Conservation (phyloP, 30 jellyfish, hydroid and myxozoan species). For the Clytia hemisphaerica region DNA sequence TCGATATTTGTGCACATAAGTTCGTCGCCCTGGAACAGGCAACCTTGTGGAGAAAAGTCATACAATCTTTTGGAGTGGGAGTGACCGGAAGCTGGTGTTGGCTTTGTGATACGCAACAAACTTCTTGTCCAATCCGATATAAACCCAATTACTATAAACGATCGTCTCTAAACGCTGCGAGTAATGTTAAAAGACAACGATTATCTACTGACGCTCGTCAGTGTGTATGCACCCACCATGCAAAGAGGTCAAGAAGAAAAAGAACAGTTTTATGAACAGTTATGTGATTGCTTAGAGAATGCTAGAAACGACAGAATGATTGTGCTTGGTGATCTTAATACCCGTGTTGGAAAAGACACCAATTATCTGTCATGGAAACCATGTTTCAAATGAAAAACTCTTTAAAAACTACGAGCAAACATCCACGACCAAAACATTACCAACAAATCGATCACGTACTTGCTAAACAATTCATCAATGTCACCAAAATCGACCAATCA, state of each 20-base stretch:
- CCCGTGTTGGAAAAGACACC: slow-evolving; percentile 52
- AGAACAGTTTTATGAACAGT: slow-evolving; percentile 23
- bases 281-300: slow-evolving; percentile 16
- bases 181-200: not conserved
- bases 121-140: slow-evolving; percentile 3
- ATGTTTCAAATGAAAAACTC: no score
- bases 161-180: slow-evolving; percentile 25
- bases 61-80: not conserved
- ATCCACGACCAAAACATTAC: no score
- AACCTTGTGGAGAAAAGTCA: slow-evolving; percentile 5
- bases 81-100: slow-evolving; percentile 3
- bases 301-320: slow-evolving; percentile 21
- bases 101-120: slow-evolving; percentile 14
- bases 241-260: slow-evolving; percentile 9
- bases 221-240: not conserved
- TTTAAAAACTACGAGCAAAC: no score
- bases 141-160: slow-evolving; percentile 14
- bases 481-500: slow-evolving; percentile 17
- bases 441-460: no score
- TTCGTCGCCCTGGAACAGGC: slow-evolving; percentile 37
- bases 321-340: slow-evolving; percentile 38
- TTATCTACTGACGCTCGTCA: slow-evolving; percentile 5
- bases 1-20: slow-evolving; percentile 46
- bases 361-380: no score
- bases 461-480: no score